Conservation (phyloP, 2,113 vertebrate species). For the Fregetta grallaria region DNA sequence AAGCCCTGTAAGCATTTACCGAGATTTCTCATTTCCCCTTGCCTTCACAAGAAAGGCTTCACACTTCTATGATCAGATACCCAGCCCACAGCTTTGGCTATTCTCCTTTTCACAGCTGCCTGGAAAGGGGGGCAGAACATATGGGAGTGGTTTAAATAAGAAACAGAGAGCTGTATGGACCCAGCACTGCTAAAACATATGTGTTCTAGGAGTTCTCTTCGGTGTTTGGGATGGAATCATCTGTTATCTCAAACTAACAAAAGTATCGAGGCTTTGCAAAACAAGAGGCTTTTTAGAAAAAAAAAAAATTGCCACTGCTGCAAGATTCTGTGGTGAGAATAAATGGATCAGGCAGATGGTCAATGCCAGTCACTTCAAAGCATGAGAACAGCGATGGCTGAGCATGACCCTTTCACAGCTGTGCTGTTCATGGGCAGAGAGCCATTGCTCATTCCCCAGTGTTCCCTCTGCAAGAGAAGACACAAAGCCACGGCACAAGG, state of each 20-base stretch:
- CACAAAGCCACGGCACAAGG: rapidly evolving
- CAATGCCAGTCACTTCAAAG: rapidly evolving
- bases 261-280: background rate
- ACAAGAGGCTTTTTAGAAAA: background rate
- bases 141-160: background rate
- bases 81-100: background rate
- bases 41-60: background rate
- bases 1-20: background rate
- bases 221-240: background rate
- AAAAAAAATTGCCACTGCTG: background rate
- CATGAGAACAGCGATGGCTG: rapidly evolving
- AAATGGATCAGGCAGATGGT: rapidly evolving
- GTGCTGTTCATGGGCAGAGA: rapidly evolving
- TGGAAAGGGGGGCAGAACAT: background rate
- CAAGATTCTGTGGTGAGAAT: background rate
- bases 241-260: background rate
- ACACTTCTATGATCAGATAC: background rate
- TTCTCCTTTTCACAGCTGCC: background rate
- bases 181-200: background rate
- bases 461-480: background rate
- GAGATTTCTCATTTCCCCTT: background rate
- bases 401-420: rapidly evolving
- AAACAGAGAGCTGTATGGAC: background rate
- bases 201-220: background rate
- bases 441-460: rapidly evolving